phyloP scores from a whole-genome alignment of 2,113 vertebrate species.

The Cynoglossus semilaevis region DNA sequence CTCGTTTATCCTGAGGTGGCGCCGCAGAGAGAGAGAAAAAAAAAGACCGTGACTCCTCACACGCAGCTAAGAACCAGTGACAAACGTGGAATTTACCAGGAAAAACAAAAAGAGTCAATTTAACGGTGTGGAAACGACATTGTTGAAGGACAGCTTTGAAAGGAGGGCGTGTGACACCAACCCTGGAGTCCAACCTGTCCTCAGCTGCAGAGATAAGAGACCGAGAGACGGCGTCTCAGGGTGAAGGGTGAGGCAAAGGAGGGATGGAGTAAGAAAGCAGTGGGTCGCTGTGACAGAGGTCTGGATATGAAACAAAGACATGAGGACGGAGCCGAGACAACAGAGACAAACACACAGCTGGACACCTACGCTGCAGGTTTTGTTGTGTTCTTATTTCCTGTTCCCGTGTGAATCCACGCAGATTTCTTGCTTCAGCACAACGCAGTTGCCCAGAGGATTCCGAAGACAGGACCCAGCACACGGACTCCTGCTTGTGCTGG shows the following conservation, averaged over 20 bases:
- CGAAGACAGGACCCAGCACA: slow-evolving; percentile 89
- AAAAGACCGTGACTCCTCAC: too few relatives aligned
- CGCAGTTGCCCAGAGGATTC: slow-evolving; percentile 83
- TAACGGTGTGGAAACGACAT: slow-evolving; percentile 1
- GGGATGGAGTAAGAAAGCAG: neutral
- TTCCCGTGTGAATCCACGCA: slow-evolving; percentile 79
- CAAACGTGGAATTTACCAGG: too few relatives aligned
- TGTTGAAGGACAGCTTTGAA: slow-evolving; percentile 28
- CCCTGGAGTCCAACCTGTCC: slow-evolving; percentile 33
- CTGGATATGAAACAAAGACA: too few relatives aligned
- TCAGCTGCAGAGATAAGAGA: slow-evolving; percentile 27
- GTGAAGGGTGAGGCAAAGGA: neutral
- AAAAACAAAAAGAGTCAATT: too few relatives aligned
- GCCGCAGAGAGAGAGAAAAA: too few relatives aligned
- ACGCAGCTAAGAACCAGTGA: too few relatives aligned
- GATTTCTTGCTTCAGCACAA: slow-evolving; percentile 80
- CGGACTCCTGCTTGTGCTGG: slow-evolving; percentile 80
- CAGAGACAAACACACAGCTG: neutral
- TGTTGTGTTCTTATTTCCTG: slow-evolving; percentile 79
- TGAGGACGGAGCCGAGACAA: too few relatives aligned
- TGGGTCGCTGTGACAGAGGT: neutral
- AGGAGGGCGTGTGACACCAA: slow-evolving; percentile 20
- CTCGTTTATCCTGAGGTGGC: too few relatives aligned
- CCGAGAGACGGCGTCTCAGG: neutral
- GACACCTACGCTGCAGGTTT: slow-evolving; percentile 84